phyloP scores from a whole-genome alignment of 2,888 invertebrate species.

The Mellilla xanthometata region DNA sequence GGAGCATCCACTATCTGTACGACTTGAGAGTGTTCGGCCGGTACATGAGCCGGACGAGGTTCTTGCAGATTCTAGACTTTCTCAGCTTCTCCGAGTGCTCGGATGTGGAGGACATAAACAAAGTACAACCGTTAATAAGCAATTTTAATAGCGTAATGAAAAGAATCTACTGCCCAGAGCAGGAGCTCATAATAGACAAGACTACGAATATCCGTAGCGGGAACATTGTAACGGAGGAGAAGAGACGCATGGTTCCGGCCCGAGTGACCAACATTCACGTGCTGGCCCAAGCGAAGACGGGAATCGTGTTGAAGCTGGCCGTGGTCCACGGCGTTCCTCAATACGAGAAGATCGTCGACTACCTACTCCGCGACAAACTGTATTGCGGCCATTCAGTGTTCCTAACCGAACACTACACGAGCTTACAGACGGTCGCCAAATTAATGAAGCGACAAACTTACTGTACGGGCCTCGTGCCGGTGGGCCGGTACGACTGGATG shows the following conservation, averaged over 20 bases:
- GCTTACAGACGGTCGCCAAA: not conserved
- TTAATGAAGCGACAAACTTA: constrained; percentile 1
- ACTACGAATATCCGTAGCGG: not conserved
- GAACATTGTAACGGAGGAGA: not conserved
- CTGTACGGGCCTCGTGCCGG: constrained; percentile 5
- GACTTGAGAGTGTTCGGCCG: not conserved
- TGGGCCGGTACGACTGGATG: not conserved
- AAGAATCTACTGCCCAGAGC: not conserved
- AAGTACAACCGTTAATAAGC: constrained; percentile 7
- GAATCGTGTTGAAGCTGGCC: too few relatives aligned
- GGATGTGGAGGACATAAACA: not conserved
- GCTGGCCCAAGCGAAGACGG: too few relatives aligned
- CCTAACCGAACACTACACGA: not conserved
- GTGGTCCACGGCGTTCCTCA: too few relatives aligned
- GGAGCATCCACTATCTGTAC: constrained; percentile 12
- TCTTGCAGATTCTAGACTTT: constrained; percentile 3
- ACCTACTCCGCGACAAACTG: constrained; percentile 5
- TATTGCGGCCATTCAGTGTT: constrained; percentile 11
- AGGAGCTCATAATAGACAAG: not conserved
- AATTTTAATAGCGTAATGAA: constrained; percentile 11
- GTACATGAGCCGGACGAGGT: constrained; percentile 9
- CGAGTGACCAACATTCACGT: too few relatives aligned
- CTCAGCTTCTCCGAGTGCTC: constrained; percentile 4
- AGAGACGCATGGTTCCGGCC: too few relatives aligned
- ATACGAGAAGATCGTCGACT: too few relatives aligned